Evolutionary conservation across 2,113 vertebrate species (phyloP).

Genomic region (Labeo rohita): DNA sequence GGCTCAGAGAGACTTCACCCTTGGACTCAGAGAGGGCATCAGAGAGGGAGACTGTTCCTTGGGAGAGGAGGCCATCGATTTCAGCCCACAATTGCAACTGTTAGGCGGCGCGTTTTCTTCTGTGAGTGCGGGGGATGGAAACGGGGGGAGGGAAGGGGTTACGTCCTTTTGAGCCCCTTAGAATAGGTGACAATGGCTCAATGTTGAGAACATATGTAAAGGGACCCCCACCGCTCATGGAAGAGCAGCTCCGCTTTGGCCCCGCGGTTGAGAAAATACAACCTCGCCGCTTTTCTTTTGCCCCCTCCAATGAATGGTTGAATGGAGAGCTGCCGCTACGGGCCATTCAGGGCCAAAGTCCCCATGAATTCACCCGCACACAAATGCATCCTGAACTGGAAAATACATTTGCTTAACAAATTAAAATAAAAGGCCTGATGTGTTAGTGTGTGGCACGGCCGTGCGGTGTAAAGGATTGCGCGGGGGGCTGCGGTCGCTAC

Average conservation of each 20-base stretch:
- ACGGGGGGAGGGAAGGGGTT: slow-evolving; percentile 45
- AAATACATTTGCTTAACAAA: slow-evolving; percentile 99
- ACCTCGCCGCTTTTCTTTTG: slow-evolving; percentile 91
- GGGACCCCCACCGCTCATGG: slow-evolving; percentile 94
- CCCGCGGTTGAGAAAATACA: slow-evolving; percentile 91
- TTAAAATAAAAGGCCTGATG: slow-evolving; percentile 76
- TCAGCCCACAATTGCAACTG: slow-evolving; percentile 97
- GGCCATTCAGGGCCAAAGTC: slow-evolving; percentile 94
- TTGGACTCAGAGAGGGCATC: slow-evolving; percentile 14
- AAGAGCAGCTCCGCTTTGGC: slow-evolving; percentile 92
- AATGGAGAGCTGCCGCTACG: slow-evolving; percentile 95
- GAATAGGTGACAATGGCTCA: slow-evolving; percentile 95
- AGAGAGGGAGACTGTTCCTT: slow-evolving; percentile 49
- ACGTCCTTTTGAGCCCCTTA: slow-evolving; percentile 95
- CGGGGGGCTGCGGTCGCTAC: slow-evolving; percentile 77
- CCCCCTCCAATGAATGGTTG: slow-evolving; percentile 92
- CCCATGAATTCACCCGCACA: slow-evolving; percentile 88
- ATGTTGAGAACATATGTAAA: slow-evolving; percentile 99
- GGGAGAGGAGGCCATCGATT: slow-evolving; percentile 74
- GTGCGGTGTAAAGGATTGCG: slow-evolving; percentile 56
- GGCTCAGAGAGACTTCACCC: slow-evolving; percentile 38
- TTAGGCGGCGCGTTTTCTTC: slow-evolving; percentile 88
- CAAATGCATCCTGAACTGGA: slow-evolving; percentile 94
- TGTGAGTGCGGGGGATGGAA: slow-evolving; percentile 55
- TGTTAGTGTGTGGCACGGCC: slow-evolving; percentile 64